These are phyloP conservation scores for Cephalotes varians DNA, from an alignment of 2,888 invertebrate species.

Conservation along the genomic window DNA sequence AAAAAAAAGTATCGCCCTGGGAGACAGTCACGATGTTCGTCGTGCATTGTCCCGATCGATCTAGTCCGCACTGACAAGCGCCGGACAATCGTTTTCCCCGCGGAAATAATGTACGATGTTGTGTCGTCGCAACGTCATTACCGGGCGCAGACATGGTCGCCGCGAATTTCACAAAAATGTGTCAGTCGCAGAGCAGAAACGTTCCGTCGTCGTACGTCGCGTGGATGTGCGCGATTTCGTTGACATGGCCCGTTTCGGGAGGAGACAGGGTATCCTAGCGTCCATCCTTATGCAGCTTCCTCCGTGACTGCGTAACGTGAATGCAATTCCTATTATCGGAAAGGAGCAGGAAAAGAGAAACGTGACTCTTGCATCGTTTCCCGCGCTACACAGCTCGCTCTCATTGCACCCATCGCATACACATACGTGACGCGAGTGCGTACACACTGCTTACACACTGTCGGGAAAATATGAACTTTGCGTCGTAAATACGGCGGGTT, in stretches of 20 bases:
- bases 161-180: conserved; percentile 25
- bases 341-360: conserved; percentile 47
- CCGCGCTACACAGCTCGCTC: background rate
- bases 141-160: background rate
- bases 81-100: background rate
- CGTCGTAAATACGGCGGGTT: background rate
- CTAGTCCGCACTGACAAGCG: background rate
- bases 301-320: conserved; percentile 37
- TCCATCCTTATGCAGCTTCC: conserved; percentile 4
- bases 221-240: conserved; percentile 36
- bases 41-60: background rate
- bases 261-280: background rate
- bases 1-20: background rate
- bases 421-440: background rate
- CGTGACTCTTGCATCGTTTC: conserved; percentile 61
- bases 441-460: background rate
- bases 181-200: conserved; percentile 37
- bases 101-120: conserved; percentile 33
- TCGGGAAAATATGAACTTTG: conserved; percentile 20
- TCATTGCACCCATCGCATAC: background rate
- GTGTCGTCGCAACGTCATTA: background rate
- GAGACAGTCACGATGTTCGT: background rate
- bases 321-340: conserved; percentile 64
- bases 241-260: conserved; percentile 47
- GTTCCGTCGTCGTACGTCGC: conserved; percentile 32